Evolutionary conservation across 1,140 invertebrate genomes (phyloP).

Genomic region (Triops cancriformis): DNA sequence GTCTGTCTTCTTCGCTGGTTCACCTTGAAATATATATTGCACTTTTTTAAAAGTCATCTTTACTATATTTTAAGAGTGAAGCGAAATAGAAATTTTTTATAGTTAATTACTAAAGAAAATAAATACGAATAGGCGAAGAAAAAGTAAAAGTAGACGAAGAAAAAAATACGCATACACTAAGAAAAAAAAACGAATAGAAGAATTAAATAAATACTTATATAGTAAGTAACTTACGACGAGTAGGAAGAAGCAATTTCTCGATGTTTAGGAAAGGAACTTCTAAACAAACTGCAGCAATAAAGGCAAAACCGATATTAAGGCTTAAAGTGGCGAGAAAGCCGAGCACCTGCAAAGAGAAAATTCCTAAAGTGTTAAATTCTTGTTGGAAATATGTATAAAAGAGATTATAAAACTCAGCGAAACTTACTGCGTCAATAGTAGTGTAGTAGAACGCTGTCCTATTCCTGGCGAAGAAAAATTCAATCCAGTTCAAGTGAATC

Average conservation of each 20-base stretch:
- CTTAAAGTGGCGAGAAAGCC: background rate
- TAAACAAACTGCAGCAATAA: background rate
- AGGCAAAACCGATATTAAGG: background rate
- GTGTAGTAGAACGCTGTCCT: constrained; percentile 58
- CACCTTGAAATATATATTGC: too few species aligned
- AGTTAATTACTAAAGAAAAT: too few species aligned
- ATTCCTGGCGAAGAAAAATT: constrained; percentile 63
- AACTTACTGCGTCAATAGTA: background rate
- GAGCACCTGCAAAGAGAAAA: background rate
- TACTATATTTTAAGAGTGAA: background rate
- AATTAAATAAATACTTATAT: background rate
- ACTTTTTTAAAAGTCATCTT: too few species aligned
- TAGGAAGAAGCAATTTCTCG: constrained; percentile 7
- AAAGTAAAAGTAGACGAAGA: too few species aligned
- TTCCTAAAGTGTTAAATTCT: background rate
- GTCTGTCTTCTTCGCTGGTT: too few species aligned
- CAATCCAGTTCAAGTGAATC: constrained; percentile 46
- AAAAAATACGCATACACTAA: background rate
- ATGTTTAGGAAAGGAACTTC: constrained; percentile 22
- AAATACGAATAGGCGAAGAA: too few species aligned
- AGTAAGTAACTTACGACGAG: background rate
- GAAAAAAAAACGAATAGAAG: background rate
- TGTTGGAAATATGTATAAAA: background rate
- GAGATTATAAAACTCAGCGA: background rate
- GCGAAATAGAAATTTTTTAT: background rate